phyloP scores from a whole-genome alignment of 2,113 vertebrate species.

The Orcinus orca region DNA sequence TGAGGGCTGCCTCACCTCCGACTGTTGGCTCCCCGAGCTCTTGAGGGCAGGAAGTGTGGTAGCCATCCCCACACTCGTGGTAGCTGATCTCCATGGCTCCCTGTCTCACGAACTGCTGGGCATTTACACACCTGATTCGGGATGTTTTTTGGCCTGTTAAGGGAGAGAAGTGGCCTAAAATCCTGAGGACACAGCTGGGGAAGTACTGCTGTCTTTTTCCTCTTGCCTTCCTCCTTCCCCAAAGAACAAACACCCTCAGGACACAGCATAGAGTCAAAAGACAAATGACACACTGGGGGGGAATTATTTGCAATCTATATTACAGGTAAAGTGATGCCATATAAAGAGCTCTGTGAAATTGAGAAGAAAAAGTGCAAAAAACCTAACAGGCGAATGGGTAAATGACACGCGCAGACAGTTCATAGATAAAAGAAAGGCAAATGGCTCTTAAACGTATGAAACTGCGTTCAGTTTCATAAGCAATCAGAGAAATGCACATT shows the following conservation, averaged over 20 bases:
- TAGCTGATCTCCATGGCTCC: fast-evolving
- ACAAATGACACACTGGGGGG: background rate
- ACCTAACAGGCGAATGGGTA: background rate
- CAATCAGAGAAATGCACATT: background rate
- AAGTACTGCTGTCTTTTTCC: background rate
- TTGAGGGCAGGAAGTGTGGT: too few relatives aligned
- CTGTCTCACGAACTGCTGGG: background rate
- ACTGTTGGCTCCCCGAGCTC: background rate
- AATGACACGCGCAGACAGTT: background rate
- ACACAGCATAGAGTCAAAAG: background rate
- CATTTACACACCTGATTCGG: background rate
- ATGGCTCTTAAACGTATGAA: background rate
- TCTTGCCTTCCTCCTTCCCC: background rate
- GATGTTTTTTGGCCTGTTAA: background rate
- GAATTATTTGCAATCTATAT: background rate
- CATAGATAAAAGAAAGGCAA: background rate
- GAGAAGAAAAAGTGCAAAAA: background rate
- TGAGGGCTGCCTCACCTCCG: background rate
- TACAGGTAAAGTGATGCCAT: background rate
- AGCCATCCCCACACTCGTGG: fast-evolving
- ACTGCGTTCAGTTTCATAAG: background rate
- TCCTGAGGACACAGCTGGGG: background rate
- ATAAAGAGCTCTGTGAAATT: background rate
- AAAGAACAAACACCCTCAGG: background rate
- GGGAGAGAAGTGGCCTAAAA: background rate